Evolutionary conservation across 1,140 invertebrate species (phyloP).

Genomic region (Galleria mellonella): DNA sequence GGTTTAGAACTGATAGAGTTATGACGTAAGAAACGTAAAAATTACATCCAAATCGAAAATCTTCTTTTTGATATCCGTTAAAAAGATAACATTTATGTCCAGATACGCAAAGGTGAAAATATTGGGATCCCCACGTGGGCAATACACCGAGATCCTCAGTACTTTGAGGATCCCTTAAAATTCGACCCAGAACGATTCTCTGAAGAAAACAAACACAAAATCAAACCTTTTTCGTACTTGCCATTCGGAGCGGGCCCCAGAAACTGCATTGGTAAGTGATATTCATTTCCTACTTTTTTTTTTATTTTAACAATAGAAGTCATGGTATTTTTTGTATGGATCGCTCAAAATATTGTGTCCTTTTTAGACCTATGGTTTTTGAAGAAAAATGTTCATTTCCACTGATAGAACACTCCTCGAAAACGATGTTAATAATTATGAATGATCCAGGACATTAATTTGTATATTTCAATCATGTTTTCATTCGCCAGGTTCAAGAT

Average conservation of each 20-base stretch:
- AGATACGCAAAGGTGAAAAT: constrained; percentile 19
- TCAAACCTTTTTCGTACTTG: constrained; percentile 52
- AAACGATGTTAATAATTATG: no score
- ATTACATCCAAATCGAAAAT: no score
- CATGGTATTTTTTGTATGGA: no score
- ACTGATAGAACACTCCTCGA: no score
- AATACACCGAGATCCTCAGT: constrained; percentile 69
- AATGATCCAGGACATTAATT: no score
- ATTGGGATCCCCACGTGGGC: constrained; percentile 55
- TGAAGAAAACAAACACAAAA: constrained; percentile 46
- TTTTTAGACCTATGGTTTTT: no score
- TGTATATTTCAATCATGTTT: neutral
- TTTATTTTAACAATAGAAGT: no score
- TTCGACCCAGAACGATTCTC: constrained; percentile 74
- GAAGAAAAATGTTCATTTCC: no score
- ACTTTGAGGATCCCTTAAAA: constrained; percentile 63
- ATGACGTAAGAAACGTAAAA: no score
- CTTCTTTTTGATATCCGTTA: constrained; percentile 2
- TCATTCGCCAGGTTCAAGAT: constrained; percentile 49
- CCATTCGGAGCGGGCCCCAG: constrained; percentile 75
- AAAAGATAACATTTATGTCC: no score
- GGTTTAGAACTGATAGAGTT: no score
- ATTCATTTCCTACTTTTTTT: neutral
- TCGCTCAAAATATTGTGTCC: no score
- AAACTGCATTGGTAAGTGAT: constrained; percentile 28